Conservation (phyloP, 2,113 vertebrate genomes). For the Urocynchramus pylzowi region DNA sequence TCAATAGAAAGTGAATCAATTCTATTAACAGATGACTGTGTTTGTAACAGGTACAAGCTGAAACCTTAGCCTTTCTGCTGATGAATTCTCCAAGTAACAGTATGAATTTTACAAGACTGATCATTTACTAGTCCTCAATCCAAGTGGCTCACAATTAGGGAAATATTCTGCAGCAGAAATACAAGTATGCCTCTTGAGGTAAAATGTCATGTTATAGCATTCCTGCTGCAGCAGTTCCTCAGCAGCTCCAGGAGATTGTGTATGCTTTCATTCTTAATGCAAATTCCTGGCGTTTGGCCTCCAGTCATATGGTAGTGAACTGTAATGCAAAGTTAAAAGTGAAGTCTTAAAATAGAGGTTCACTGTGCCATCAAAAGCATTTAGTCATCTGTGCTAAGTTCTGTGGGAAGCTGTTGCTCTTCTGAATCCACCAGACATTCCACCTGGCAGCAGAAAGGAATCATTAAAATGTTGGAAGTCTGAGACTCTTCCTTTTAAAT, state of each 20-base stretch:
- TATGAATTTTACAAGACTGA: not conserved
- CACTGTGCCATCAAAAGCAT: not conserved
- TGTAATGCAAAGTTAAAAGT: not conserved
- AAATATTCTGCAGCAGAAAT: not conserved
- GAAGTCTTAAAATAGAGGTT: slow-evolving; percentile 43
- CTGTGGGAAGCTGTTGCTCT: slow-evolving; percentile 27
- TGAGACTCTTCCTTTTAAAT: not conserved
- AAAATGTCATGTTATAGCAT: not conserved
- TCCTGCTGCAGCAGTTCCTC: not conserved
- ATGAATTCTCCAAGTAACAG: not conserved
- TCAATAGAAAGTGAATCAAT: not conserved
- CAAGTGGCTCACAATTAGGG: not conserved
- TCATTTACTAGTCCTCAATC: not conserved
- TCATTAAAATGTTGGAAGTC: not conserved
- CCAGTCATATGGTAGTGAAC: not conserved
- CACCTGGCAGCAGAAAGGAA: not conserved
- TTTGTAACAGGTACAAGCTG: not conserved
- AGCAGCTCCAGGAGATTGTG: not conserved
- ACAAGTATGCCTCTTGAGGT: not conserved
- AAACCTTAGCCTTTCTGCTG: not conserved
- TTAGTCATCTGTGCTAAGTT: slow-evolving; percentile 19
- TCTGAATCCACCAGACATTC: not conserved
- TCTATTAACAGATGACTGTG: not conserved
- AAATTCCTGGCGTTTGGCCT: not conserved
- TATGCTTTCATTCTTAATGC: not conserved